Evolutionary conservation across 1,140 invertebrate genomes (phyloP).

Genomic region (Apis laboriosa): DNA sequence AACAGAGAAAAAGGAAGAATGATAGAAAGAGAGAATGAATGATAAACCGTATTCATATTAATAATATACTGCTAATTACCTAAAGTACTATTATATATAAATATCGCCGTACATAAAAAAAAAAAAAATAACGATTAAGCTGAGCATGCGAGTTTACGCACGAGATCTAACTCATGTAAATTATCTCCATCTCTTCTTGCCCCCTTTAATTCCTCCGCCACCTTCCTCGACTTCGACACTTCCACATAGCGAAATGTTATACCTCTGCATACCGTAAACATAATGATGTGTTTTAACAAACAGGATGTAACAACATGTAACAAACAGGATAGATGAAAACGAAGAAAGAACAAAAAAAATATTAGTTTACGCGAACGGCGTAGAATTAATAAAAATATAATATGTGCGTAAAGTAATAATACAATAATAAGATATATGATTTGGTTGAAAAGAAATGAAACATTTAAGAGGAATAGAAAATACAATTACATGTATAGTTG

Average conservation of each 20-base stretch:
- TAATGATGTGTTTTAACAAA: conserved; percentile 69
- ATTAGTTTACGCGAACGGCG: conserved; percentile 23
- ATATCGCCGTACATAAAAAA: conserved; percentile 73
- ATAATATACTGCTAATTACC: conserved; percentile 74
- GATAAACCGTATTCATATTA: conserved; percentile 67
- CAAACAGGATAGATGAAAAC: conserved; percentile 37
- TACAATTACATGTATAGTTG: conserved; percentile 4
- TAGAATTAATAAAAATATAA: conserved; percentile 35
- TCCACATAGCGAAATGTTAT: conserved; percentile 61
- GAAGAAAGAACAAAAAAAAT: conserved; percentile 38
- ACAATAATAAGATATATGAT: conserved; percentile 17
- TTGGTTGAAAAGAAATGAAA: conserved; percentile 24
- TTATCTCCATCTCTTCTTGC: conserved; percentile 42
- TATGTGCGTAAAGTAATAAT: conserved; percentile 30
- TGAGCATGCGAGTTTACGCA: conserved; percentile 73
- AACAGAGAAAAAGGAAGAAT: conserved; percentile 41
- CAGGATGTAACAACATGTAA: conserved; percentile 48
- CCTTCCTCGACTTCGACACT: too few relatives aligned
- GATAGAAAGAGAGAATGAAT: conserved; percentile 54
- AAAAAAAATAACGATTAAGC: conserved; percentile 67
- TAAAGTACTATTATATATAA: conserved; percentile 74
- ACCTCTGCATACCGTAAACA: conserved; percentile 73
- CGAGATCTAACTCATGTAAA: conserved; percentile 74
- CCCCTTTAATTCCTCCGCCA: background rate
- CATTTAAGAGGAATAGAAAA: background rate